These are phyloP conservation scores for Struthio camelus DNA, from an alignment of 2,113 vertebrate species.

Conservation along the genomic window DNA sequence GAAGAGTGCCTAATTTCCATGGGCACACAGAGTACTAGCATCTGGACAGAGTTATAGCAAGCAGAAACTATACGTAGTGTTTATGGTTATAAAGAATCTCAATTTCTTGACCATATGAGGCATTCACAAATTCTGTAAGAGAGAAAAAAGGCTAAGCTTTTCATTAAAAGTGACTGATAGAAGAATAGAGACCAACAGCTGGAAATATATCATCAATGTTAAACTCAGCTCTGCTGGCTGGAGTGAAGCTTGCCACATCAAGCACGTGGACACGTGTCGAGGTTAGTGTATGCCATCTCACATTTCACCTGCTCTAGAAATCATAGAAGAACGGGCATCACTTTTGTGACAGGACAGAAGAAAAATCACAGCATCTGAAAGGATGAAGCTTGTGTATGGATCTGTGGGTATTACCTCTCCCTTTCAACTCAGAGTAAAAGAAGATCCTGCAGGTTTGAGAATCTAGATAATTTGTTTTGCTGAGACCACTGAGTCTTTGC, in stretches of 20 bases:
- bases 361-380: background rate
- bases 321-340: background rate
- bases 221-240: background rate
- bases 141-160: background rate
- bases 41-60: background rate
- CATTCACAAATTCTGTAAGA: background rate
- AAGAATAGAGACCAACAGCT: background rate
- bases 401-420: background rate
- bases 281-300: background rate
- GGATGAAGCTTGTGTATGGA: background rate
- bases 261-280: fast-evolving
- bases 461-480: background rate
- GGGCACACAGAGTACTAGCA: background rate
- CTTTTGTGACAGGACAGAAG: background rate
- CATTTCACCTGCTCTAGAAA: background rate
- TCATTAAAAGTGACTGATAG: background rate
- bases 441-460: background rate
- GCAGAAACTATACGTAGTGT: background rate
- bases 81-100: background rate
- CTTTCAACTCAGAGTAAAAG: background rate
- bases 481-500: background rate
- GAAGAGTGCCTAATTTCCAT: conserved; percentile 1
- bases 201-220: background rate
- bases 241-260: background rate
- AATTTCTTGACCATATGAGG: background rate